Evolutionary conservation across 2,888 invertebrate species (phyloP).

Genomic region (Caenorhabditis afra): DNA sequence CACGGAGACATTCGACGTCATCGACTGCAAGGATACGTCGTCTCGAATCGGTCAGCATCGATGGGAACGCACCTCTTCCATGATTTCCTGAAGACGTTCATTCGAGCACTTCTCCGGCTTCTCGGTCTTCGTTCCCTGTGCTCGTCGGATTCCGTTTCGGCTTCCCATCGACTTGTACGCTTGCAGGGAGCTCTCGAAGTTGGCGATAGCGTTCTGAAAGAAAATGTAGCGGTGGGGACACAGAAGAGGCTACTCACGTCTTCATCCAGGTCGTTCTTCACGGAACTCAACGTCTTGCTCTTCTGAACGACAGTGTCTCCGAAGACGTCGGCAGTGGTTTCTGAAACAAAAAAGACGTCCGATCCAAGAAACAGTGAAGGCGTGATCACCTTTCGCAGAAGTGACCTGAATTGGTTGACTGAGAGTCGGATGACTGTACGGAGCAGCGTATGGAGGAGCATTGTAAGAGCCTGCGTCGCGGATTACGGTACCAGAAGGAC

Average conservation of each 20-base stretch:
- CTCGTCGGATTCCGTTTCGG: slow-evolving; percentile 33
- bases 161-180: slow-evolving; percentile 45
- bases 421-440: slow-evolving; percentile 4
- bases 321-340: slow-evolving; percentile 19
- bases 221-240: background rate
- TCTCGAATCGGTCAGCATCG: too few relatives aligned
- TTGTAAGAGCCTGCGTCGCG: slow-evolving; percentile 35
- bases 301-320: slow-evolving; percentile 37
- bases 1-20: slow-evolving; percentile 41
- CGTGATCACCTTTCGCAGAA: slow-evolving; percentile 38
- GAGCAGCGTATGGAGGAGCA: slow-evolving; percentile 24
- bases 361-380: too few relatives aligned
- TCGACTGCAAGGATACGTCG: slow-evolving; percentile 30
- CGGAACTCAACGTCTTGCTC: slow-evolving; percentile 23
- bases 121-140: slow-evolving; percentile 35
- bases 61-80: too few relatives aligned
- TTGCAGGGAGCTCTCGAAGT: slow-evolving; percentile 48
- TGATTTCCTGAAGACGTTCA: slow-evolving; percentile 35
- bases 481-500: background rate
- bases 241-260: slow-evolving; percentile 12
- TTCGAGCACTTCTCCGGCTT: slow-evolving; percentile 53
- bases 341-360: background rate
- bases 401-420: slow-evolving; percentile 37
- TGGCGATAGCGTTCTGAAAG: slow-evolving; percentile 32
- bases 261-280: slow-evolving; percentile 43